Percentiles rank a stretch among this genome's conserved stretches.
Conservation (phyloP, 2,113 vertebrate genomes). For the Pelusios castaneus region DNA sequence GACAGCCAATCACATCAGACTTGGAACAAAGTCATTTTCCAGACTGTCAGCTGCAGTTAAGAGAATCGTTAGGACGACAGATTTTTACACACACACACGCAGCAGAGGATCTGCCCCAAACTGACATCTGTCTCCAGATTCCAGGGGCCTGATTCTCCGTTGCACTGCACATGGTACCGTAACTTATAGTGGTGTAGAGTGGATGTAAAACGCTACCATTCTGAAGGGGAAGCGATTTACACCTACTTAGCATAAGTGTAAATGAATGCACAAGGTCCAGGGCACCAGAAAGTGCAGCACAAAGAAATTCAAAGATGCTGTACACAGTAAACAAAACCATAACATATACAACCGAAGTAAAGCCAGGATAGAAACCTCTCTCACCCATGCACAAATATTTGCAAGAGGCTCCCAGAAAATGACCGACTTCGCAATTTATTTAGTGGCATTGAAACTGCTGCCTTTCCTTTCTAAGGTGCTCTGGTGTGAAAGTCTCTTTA, state of each 20-base stretch:
- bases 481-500: neutral
- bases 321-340: neutral
- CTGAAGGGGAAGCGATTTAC: rapidly evolving
- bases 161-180: neutral
- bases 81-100: neutral
- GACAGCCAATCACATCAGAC: neutral
- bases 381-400: neutral
- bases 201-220: rapidly evolving
- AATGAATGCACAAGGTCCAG: neutral
- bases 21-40: rapidly evolving
- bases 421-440: neutral
- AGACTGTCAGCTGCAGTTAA: neutral
- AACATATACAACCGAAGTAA: neutral
- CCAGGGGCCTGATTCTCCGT: neutral
- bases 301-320: neutral
- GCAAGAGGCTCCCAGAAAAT: neutral
- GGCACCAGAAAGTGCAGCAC: neutral
- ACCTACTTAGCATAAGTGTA: neutral
- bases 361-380: neutral
- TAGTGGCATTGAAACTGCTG: neutral
- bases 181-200: neutral
- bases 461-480: neutral
- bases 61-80: neutral
- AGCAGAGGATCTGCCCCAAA: neutral
- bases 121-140: neutral